A percentile compares a stretch with the other conserved stretches of the same genome.
Conservation (phyloP, 2,797 vertebrate genomes). For the Synaphobranchus kaupii region DNA sequence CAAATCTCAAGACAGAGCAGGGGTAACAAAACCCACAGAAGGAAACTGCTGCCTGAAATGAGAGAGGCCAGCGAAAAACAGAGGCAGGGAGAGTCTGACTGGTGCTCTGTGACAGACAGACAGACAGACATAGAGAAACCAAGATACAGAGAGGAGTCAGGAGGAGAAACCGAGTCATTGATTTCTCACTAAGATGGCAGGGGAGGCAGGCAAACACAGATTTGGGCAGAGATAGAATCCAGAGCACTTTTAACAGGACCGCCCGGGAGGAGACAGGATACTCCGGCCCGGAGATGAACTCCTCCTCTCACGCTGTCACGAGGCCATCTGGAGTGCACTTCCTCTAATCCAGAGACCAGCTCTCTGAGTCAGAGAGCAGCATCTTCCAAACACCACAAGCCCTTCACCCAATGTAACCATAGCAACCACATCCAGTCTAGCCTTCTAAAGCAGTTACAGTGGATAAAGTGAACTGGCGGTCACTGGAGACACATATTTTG, state of each 20-base stretch:
- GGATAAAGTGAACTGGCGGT: background rate
- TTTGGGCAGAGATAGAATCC: background rate
- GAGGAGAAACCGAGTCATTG: background rate
- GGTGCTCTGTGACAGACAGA: background rate
- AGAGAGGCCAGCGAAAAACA: background rate
- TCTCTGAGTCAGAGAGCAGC: background rate
- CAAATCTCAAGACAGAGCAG: too few species aligned
- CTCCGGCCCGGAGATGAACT: background rate
- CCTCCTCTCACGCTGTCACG: background rate
- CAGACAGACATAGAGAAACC: background rate
- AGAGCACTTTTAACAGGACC: background rate
- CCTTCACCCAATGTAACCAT: background rate
- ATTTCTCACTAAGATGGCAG: background rate
- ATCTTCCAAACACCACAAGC: background rate
- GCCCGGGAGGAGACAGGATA: background rate
- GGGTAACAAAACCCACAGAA: background rate
- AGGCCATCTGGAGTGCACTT: background rate
- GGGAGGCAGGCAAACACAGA: background rate
- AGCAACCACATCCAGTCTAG: background rate
- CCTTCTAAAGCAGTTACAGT: background rate
- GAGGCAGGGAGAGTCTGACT: background rate
- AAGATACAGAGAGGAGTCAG: background rate
- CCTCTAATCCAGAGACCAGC: background rate
- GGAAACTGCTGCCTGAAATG: background rate
- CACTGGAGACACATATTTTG: background rate